A percentile compares a stretch with the other conserved stretches of the same genome.
Conservation (phyloP, 2,113 vertebrate genomes). For the Tinamus guttatus region DNA sequence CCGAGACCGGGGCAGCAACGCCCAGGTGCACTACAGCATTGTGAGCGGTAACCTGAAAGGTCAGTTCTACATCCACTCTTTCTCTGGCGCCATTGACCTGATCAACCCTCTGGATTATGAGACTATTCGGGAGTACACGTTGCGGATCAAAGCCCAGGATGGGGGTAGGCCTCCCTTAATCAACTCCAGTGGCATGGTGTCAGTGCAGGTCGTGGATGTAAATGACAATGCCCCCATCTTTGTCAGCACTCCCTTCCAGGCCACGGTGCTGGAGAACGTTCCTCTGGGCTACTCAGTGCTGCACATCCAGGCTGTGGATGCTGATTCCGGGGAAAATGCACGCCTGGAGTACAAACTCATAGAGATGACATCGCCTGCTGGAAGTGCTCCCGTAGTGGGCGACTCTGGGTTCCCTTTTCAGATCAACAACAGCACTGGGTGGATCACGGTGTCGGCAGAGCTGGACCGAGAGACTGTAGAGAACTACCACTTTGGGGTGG, state of each 20-base stretch:
- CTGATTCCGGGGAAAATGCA: slow-evolving; percentile 91
- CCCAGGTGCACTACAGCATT: slow-evolving; percentile 94
- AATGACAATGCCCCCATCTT: slow-evolving; percentile 98
- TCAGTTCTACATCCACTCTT: slow-evolving; percentile 94
- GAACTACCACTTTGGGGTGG: slow-evolving; percentile 91
- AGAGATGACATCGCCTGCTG: slow-evolving; percentile 60
- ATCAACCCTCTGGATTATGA: slow-evolving; percentile 96
- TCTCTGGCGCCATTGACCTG: slow-evolving; percentile 90
- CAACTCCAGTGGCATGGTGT: slow-evolving; percentile 92
- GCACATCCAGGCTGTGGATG: slow-evolving; percentile 95
- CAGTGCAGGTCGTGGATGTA: slow-evolving; percentile 92
- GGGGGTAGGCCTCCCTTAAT: slow-evolving; percentile 94
- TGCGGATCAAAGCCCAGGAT: slow-evolving; percentile 95
- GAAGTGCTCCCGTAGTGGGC: not conserved
- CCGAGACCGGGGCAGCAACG: slow-evolving; percentile 91
- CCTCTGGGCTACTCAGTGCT: slow-evolving; percentile 91
- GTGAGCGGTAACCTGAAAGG: slow-evolving; percentile 94
- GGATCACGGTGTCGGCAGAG: slow-evolving; percentile 89
- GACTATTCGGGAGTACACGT: slow-evolving; percentile 89
- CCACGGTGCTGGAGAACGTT: slow-evolving; percentile 91
- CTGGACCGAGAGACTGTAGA: slow-evolving; percentile 92
- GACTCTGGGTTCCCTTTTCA: slow-evolving; percentile 86
- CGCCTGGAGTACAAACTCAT: slow-evolving; percentile 90
- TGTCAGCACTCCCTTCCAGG: slow-evolving; percentile 97
- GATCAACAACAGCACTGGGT: slow-evolving; percentile 96